phyloP scores from a whole-genome alignment of 2,888 invertebrate species.

The Crioceris asparagi region DNA sequence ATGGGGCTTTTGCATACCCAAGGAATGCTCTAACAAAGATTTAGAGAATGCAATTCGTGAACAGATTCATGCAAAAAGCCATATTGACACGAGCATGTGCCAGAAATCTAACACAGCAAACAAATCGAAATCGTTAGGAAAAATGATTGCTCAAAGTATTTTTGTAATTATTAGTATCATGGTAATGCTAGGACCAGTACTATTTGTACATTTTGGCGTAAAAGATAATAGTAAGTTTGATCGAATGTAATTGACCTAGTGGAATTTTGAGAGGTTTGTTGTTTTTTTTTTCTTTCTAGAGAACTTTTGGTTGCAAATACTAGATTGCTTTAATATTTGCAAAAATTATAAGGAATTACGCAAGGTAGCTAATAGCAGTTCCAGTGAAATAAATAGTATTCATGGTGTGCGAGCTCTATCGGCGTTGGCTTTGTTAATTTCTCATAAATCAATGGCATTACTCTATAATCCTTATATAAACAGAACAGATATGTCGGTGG shows the following conservation, averaged over 20 bases:
- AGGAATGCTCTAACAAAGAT: constrained; percentile 47
- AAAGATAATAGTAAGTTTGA: too few species aligned
- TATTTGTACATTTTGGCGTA: too few species aligned
- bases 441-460: constrained; percentile 63
- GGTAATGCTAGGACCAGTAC: too few species aligned
- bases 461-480: constrained; percentile 57
- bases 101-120: constrained; percentile 14
- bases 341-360: constrained; percentile 39
- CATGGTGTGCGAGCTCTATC: constrained; percentile 58
- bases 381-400: constrained; percentile 49
- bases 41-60: constrained; percentile 41
- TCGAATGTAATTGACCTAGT: too few species aligned
- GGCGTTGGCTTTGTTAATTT: constrained; percentile 49
- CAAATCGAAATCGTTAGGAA: constrained; percentile 15
- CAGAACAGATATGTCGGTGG: constrained; percentile 55
- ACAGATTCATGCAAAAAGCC: constrained; percentile 31
- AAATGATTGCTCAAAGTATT: constrained; percentile 22
- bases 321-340: constrained; percentile 43
- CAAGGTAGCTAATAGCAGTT: constrained; percentile 36
- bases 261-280: constrained; percentile 1
- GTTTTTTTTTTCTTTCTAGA: constrained; percentile 6
- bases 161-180: too few species aligned
- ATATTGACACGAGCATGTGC: constrained; percentile 25
- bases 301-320: constrained; percentile 10
- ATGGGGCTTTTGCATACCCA: constrained; percentile 58